These are phyloP conservation scores for Calycopis cecrops DNA, from an alignment of 1,140 invertebrate genomes.

Conservation along the genomic window DNA sequence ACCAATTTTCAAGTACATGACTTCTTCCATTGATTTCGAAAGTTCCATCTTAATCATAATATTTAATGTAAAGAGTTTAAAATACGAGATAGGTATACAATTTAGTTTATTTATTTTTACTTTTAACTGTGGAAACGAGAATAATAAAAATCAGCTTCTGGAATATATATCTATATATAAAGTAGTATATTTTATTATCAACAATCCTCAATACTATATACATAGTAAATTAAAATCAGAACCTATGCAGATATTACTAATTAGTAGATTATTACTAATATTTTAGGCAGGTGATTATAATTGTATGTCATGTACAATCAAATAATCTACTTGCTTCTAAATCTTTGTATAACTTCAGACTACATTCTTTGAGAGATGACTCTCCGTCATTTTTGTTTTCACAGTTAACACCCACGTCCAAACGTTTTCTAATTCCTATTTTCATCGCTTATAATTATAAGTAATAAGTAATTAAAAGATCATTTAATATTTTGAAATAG, in stretches of 20 bases:
- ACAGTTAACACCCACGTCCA: slow-evolving; percentile 3
- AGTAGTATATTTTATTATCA: no score
- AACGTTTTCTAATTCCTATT: slow-evolving; percentile 10
- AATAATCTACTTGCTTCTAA: no score
- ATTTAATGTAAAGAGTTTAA: slow-evolving; percentile 15
- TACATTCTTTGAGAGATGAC: no score
- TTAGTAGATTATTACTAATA: no score
- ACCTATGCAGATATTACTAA: no score
- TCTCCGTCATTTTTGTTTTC: neutral
- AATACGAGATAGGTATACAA: slow-evolving; percentile 6
- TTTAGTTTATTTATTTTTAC: slow-evolving; percentile 1
- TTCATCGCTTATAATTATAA: slow-evolving; percentile 17
- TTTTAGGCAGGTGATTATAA: no score
- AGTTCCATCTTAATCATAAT: slow-evolving; percentile 18
- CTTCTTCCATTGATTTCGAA: slow-evolving; percentile 10
- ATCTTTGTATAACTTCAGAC: no score
- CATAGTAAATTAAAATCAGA: no score
- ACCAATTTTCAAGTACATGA: slow-evolving; percentile 8
- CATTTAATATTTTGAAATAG: slow-evolving; percentile 20
- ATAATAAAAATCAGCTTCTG: no score
- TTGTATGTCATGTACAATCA: no score
- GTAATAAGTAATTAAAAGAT: slow-evolving; percentile 15
- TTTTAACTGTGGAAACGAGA: slow-evolving; percentile 4
- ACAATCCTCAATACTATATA: no score
- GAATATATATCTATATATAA: no score